Base-by-base conservation (phyloP, 2,797 vertebrate genomes). In the Phataginus tetradactyla region DNA sequence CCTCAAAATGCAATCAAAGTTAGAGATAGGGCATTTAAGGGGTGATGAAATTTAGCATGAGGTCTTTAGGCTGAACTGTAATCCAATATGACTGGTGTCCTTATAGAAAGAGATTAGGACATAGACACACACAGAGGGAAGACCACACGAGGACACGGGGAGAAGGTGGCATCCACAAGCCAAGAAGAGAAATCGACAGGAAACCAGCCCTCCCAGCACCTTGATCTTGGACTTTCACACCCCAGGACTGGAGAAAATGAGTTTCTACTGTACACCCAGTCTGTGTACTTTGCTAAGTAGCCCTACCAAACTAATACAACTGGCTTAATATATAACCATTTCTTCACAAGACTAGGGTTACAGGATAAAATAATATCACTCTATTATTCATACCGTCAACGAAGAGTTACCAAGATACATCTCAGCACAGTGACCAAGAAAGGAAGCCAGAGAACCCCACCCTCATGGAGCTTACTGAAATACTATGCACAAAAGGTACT, bases 171-270 rank as follows among this genome's bases (percentile, higher is more conserved):
- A 2, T 51, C 29, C 64, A 12, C 13, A 42, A n/a, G 15, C 6
- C 6, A 29, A 5, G 4, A 27, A 12, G 5, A 32, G 9, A 78
- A 6, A 1, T 74, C 13, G 45, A 13, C 32, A n/a, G 77, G 59
- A 39, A n/a, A 53, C 1, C 42, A 79, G 15, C 1, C 0, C 2
- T 39, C 37, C 14, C 8, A 14, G 66, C 27, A 68, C 4, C 15
- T 42, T 23, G 42, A 20, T 18, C 32, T 66, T 27, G 20, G 20
- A 59, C 15, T 25, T 83, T 51, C 1, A 66, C 17, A 23, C 18
- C 88, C 90, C 27, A 49, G 66, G 53, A 63, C 23, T n/a, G 12
- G n/a, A 37, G 27, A 32, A 93, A 69, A 93, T n/a, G 11, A 51
- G 55, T 12, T n/a, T 61, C 57, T 91, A 4, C 23, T 10, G 4